Evolutionary conservation across 2,888 invertebrate species (phyloP).

Genomic region (Agrotis puta): DNA sequence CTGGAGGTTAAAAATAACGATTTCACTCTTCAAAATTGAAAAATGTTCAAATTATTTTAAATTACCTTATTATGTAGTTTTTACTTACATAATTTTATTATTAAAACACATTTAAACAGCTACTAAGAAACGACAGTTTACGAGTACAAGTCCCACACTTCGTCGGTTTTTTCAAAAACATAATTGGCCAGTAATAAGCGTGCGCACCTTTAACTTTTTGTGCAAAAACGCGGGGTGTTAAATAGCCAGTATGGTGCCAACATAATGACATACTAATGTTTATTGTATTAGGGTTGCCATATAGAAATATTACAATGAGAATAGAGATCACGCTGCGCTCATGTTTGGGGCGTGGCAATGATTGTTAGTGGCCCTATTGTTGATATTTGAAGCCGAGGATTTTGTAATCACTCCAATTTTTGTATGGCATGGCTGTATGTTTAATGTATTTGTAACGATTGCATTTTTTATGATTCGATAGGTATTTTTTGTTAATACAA

Average conservation of each 20-base stretch:
- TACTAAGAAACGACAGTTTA: constrained; percentile 46
- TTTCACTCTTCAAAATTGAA: neutral
- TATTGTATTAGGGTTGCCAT: constrained; percentile 90
- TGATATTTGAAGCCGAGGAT: constrained; percentile 82
- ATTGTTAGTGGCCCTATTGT: constrained; percentile 85
- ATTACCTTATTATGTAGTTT: neutral
- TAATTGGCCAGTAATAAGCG: constrained; percentile 71
- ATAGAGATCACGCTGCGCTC: constrained; percentile 87
- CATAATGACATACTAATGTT: constrained; percentile 89
- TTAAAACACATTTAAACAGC: constrained; percentile 15
- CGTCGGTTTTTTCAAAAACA: constrained; percentile 49
- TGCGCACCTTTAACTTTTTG: constrained; percentile 71
- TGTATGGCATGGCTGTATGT: constrained; percentile 55
- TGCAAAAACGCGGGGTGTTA: constrained; percentile 78
- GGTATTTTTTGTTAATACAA: neutral
- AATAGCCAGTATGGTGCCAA: constrained; percentile 85
- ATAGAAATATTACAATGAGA: constrained; percentile 87
- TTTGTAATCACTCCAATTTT: constrained; percentile 84
- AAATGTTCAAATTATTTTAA: constrained; percentile 1
- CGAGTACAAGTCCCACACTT: constrained; percentile 47
- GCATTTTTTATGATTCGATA: neutral
- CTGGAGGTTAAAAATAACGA: neutral
- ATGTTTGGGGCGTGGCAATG: constrained; percentile 89
- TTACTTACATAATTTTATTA: constrained; percentile 10
- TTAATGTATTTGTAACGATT: constrained; percentile 50